Evolutionary conservation across 2,888 invertebrate genomes (phyloP).

Genomic region (Zonitis immaculata): DNA sequence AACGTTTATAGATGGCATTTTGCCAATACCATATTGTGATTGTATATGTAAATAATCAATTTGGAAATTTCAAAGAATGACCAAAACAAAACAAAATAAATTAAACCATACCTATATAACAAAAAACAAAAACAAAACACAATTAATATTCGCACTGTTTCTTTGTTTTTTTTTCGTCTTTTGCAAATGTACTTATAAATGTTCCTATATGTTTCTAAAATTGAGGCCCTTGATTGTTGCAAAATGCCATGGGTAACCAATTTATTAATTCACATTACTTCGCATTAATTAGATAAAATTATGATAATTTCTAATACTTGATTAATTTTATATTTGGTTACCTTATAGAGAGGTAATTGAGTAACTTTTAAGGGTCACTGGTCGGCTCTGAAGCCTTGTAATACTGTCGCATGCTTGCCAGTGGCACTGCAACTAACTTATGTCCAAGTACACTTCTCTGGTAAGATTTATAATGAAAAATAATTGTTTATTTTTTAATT

Average conservation of each 20-base stretch:
- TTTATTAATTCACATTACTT: background rate
- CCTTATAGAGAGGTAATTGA: constrained; percentile 27
- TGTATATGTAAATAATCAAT: no score
- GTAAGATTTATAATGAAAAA: constrained; percentile 44
- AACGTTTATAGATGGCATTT: background rate
- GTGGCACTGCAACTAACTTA: constrained; percentile 52
- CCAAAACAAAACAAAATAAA: no score
- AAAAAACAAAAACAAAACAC: no score
- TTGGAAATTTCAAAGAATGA: no score
- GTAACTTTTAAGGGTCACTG: constrained; percentile 36
- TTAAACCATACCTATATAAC: no score
- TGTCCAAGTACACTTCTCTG: constrained; percentile 58
- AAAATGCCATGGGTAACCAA: constrained; percentile 17
- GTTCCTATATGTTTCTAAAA: background rate
- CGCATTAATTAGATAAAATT: no score
- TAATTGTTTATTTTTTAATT: background rate
- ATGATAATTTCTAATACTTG: no score
- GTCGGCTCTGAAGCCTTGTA: constrained; percentile 44
- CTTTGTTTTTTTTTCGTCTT: no score
- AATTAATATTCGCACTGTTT: background rate
- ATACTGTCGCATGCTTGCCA: constrained; percentile 48
- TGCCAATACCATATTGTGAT: background rate
- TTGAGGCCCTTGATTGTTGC: constrained; percentile 18
- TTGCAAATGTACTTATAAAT: no score
- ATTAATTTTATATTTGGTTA: constrained; percentile 19